phyloP scores from a whole-genome alignment of 2,797 vertebrate species.

The Rhinella marina region DNA sequence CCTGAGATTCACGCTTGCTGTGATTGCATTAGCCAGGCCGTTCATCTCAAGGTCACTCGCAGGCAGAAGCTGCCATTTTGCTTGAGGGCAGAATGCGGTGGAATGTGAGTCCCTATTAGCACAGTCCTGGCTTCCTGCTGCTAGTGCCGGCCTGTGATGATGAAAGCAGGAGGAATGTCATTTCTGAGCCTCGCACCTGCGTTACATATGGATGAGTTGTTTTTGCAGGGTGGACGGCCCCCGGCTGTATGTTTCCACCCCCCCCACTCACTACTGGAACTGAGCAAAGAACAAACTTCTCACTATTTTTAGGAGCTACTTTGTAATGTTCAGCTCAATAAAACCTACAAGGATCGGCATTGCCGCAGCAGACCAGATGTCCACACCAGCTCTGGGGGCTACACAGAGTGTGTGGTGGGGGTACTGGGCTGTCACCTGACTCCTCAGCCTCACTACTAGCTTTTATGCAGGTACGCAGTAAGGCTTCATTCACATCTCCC shows the following conservation, averaged over 20 bases:
- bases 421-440: neutral
- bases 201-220: constrained; percentile 3
- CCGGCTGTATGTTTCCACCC: neutral
- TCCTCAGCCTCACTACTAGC: neutral
- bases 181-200: neutral
- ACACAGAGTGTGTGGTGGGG: too few relatives aligned
- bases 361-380: too few relatives aligned
- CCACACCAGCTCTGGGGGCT: too few relatives aligned
- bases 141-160: neutral
- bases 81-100: neutral
- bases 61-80: neutral
- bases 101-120: neutral
- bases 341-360: neutral
- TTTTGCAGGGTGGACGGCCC: neutral
- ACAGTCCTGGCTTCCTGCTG: neutral
- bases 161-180: neutral
- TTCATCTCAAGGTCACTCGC: neutral
- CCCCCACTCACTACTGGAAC: neutral
- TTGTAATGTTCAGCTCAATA: neutral
- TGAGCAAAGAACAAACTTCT: neutral
- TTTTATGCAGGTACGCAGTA: neutral
- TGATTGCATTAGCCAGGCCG: neutral
- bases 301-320: neutral
- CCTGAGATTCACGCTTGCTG: neutral
- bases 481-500: too few relatives aligned